Base-by-base conservation (phyloP, 2,113 vertebrate genomes). In the Rhadina sibilatrix region DNA sequence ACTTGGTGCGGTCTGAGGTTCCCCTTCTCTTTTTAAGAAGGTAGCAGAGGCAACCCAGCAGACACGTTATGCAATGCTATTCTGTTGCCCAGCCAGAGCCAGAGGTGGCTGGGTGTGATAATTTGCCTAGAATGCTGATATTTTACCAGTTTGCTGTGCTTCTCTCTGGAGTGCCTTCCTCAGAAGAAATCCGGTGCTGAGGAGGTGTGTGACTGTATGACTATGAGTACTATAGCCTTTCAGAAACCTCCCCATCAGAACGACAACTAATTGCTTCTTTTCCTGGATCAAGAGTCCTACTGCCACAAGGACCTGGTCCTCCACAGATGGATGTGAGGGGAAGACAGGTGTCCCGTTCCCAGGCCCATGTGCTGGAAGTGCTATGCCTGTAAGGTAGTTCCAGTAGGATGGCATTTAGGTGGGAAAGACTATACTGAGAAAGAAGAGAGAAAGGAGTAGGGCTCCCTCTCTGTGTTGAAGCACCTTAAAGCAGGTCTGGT, bases 1-100 rank as follows among this genome's bases (percentile, higher is more conserved):
- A 8, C 9, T 46, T 83, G 70, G 17, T 8, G 2, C 0, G 0
- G 16, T 37, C 65, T 0, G 0, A 40, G 10, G 6, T 79, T 79
- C 13, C 25, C 56, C 8, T 64, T 53, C 28, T 21, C 14, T 65
- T 65, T 68, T 49, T 12, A 56, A 56, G 28, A 60, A 23, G 13
- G 16, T 12, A 86, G 40, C 33, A 35, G 46, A 60, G 12, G 12
- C 16, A 70, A 11, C 21, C 24, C 10, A 38, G 33, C 18, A 56
- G 20, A 15, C 28, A 12, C 57, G 20, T 53, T 50, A 8, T 15
- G 17, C 30, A 61, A 5, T 66, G n/a, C 11, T 71, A 2, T 47
- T 72, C 53, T 76, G 30, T 33, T 93, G 69, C 38, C 21, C 31
- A 93, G 38, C 7, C 38, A 81, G n/a, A 66, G 42, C 20, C 56